These are phyloP conservation scores for Alexandromys fortis DNA, from an alignment of 2,113 vertebrate genomes.

Conservation along the genomic window DNA sequence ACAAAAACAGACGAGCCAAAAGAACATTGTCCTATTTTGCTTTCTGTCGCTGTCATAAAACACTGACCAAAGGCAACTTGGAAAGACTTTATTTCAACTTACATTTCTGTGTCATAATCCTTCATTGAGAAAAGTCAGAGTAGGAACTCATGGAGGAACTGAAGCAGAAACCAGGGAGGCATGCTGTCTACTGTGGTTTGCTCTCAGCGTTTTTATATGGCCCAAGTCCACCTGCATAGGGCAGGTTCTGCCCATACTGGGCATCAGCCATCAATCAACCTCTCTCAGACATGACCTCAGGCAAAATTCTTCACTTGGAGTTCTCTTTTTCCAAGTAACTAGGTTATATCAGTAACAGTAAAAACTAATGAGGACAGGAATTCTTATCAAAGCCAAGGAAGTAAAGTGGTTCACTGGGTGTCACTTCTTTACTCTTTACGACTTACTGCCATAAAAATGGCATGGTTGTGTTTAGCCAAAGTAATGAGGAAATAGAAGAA, in stretches of 20 bases:
- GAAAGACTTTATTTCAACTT: background rate
- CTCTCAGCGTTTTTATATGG: background rate
- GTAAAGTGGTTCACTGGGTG: background rate
- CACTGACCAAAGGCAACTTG: background rate
- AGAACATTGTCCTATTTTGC: background rate
- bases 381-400: background rate
- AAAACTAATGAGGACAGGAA: background rate
- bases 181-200: background rate
- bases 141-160: background rate
- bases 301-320: background rate
- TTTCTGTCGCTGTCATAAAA: background rate
- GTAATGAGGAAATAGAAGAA: background rate
- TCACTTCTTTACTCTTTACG: background rate
- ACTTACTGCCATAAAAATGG: background rate
- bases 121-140: background rate
- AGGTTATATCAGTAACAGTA: background rate
- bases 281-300: background rate
- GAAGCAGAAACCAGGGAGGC: background rate
- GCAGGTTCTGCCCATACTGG: background rate
- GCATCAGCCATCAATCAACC: background rate
- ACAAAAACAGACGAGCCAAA: background rate
- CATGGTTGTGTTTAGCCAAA: background rate
- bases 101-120: background rate
- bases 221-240: background rate
- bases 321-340: background rate